A percentile compares a stretch with the other conserved stretches of the same genome.
Evolutionary conservation across 2,888 invertebrate species (phyloP).

Genomic region (Drosophila greeni): DNA sequence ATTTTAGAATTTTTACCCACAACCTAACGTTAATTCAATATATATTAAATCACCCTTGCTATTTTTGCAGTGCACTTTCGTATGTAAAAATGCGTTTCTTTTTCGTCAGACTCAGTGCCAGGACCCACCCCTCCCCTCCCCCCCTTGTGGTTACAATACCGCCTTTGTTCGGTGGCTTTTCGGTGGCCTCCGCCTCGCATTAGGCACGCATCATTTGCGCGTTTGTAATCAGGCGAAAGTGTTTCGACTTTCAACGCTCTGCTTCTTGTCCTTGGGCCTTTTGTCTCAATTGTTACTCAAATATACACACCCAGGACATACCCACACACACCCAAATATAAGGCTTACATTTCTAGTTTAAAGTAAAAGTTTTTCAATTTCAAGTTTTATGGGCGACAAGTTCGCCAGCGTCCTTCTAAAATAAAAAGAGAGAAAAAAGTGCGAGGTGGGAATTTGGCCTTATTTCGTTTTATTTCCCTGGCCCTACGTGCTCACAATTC

Average conservation of each 20-base stretch:
- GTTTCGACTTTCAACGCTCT: constrained; percentile 56
- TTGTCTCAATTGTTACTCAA: constrained; percentile 48
- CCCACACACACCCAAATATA: constrained; percentile 3
- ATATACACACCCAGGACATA: constrained; percentile 27
- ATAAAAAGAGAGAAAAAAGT: not conserved
- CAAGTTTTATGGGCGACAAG: constrained; percentile 74
- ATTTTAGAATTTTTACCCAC: too few relatives aligned
- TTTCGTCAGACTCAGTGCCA: constrained; percentile 26
- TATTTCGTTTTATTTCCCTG: constrained; percentile 56
- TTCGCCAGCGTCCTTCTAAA: constrained; percentile 40
- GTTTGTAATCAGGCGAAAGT: constrained; percentile 75
- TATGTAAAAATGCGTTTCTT: constrained; percentile 40
- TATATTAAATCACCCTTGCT: not conserved
- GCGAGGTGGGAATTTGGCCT: constrained; percentile 48
- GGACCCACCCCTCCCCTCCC: not conserved
- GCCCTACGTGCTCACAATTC: constrained; percentile 60
- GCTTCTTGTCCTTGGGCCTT: constrained; percentile 35
- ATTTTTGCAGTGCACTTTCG: constrained; percentile 21
- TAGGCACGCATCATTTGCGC: constrained; percentile 74
- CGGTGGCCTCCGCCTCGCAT: constrained; percentile 56
- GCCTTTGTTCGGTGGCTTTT: constrained; percentile 31
- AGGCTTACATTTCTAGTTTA: constrained; percentile 59
- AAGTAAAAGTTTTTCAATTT: constrained; percentile 73
- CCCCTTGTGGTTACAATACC: constrained; percentile 23
- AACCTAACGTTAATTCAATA: too few relatives aligned